Conservation (phyloP, 1,140 invertebrate genomes). For the Campoletis sonorensis region DNA sequence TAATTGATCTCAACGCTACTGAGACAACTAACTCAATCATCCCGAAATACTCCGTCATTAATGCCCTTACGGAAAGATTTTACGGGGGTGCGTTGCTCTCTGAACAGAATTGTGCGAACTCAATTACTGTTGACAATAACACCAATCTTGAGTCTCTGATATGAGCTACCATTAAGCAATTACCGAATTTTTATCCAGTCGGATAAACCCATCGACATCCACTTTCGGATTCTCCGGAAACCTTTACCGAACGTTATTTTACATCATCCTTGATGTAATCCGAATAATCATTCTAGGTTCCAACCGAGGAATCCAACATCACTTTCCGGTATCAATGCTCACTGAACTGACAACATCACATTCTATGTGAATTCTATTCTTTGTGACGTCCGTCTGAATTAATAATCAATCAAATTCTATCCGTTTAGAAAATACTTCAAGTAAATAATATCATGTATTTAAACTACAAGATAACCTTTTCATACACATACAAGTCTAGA, state of each 20-base stretch:
- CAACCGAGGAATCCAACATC: constrained; percentile 14
- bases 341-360: constrained; percentile 37
- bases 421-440: no score
- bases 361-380: no score
- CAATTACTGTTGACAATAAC: neutral
- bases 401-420: no score
- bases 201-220: neutral
- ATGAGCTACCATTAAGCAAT: constrained; percentile 33
- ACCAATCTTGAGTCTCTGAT: no score
- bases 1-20: no score
- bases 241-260: constrained; percentile 25
- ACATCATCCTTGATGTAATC: neutral
- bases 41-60: neutral
- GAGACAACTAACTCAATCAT: neutral
- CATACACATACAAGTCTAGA: no score
- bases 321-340: constrained; percentile 42
- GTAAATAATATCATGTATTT: no score
- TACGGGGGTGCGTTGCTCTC: no score
- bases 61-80: neutral
- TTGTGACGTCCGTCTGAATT: no score
- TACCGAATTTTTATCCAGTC: constrained; percentile 21
- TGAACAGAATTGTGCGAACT: no score
- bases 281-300: constrained; percentile 24
- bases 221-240: constrained; percentile 22
- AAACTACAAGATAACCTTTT: no score